phyloP scores from a whole-genome alignment of 2,113 vertebrate species.

The Gnathonemus echidnorhynchus region DNA sequence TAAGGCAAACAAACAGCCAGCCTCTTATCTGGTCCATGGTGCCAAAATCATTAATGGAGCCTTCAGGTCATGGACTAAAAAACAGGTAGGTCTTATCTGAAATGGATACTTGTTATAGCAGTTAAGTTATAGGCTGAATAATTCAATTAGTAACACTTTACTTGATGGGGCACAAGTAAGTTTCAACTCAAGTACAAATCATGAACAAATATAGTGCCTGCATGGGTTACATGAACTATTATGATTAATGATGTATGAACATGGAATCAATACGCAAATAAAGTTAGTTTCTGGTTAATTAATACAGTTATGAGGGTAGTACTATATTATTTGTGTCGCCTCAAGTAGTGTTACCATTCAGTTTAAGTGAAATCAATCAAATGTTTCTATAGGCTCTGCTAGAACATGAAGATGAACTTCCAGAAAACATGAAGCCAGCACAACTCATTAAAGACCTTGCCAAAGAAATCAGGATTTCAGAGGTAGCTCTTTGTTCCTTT shows the following conservation, averaged over 20 bases:
- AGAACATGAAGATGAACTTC: slow-evolving; percentile 95
- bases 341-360: background rate
- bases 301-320: background rate
- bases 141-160: background rate
- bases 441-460: slow-evolving; percentile 98
- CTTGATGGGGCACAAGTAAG: background rate
- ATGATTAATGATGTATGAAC: background rate
- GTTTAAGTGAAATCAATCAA: background rate
- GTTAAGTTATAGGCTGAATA: background rate
- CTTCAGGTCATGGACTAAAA: slow-evolving; percentile 97
- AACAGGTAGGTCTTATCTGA: slow-evolving; percentile 69
- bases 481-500: slow-evolving; percentile 58
- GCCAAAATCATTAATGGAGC: slow-evolving; percentile 98
- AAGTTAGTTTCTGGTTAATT: background rate
- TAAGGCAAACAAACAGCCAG: slow-evolving; percentile 88
- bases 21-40: slow-evolving; percentile 84
- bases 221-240: background rate
- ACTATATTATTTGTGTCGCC: background rate
- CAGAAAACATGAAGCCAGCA: slow-evolving; percentile 94
- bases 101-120: background rate
- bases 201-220: background rate
- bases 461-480: slow-evolving; percentile 94
- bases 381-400: slow-evolving; percentile 72
- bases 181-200: background rate
- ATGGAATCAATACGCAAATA: background rate